A percentile compares a stretch with the other conserved stretches of the same genome.
These are phyloP conservation scores for Cydia amplana DNA, from an alignment of 1,140 invertebrate genomes.

Conservation along the genomic window DNA sequence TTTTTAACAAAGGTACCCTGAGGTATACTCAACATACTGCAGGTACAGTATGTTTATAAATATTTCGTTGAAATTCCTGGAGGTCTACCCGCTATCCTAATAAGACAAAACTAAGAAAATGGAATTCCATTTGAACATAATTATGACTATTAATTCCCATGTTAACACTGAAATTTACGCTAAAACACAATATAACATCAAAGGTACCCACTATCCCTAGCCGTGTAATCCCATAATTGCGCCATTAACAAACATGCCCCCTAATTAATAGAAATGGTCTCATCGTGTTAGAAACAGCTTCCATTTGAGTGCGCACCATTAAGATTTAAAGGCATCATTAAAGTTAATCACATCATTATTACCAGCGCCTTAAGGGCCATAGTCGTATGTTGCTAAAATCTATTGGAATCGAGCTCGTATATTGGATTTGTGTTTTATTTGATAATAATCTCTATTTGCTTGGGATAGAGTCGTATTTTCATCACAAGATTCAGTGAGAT, in stretches of 20 bases:
- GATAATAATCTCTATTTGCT: not conserved
- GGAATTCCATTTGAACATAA: too few relatives aligned
- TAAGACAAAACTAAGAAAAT: too few relatives aligned
- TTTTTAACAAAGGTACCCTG: too few relatives aligned
- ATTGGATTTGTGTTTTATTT: not conserved
- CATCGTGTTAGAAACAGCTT: conserved; percentile 22
- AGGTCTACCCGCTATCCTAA: too few relatives aligned
- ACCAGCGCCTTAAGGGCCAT: not conserved
- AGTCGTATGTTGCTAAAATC: not conserved
- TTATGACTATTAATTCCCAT: too few relatives aligned
- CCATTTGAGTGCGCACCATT: conserved; percentile 11
- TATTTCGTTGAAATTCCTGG: too few relatives aligned
- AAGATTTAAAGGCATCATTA: conserved; percentile 30
- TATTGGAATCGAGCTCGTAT: not conserved
- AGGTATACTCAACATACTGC: too few relatives aligned
- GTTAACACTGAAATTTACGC: not conserved
- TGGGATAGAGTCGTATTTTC: not conserved
- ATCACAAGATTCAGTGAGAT: too few relatives aligned
- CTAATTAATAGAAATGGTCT: conserved; percentile 31
- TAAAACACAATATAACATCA: not conserved
- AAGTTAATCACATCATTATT: conserved; percentile 25
- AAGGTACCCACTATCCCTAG: too few relatives aligned
- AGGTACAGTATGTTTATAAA: too few relatives aligned
- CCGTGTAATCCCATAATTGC: not conserved
- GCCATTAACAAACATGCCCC: conserved; percentile 15